Percentiles rank a stretch among this genome's conserved stretches.
These are phyloP conservation scores for Eurypyga helias DNA, from an alignment of 2,113 vertebrate species.

Conservation along the genomic window DNA sequence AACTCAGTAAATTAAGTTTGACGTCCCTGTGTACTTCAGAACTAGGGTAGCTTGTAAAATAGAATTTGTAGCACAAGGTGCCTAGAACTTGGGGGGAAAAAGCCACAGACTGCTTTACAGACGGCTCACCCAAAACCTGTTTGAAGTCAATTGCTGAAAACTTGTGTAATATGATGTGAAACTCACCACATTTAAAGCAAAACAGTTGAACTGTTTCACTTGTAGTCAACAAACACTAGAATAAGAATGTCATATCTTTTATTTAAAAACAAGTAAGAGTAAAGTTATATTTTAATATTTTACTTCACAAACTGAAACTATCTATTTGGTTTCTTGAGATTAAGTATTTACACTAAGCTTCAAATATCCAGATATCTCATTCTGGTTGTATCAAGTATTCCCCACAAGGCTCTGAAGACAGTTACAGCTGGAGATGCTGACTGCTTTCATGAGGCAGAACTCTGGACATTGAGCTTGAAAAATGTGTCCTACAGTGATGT, in stretches of 20 bases:
- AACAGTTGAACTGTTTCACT: neutral
- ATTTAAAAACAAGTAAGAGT: neutral
- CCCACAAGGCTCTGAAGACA: neutral
- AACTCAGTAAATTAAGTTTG: constrained; percentile 52
- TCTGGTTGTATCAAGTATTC: neutral
- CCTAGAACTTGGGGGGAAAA: neutral
- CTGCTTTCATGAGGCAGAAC: neutral
- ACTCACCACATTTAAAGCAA: neutral
- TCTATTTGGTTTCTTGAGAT: neutral
- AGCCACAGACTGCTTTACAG: neutral
- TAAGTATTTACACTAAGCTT: neutral
- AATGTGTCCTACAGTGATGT: neutral
- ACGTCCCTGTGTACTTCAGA: constrained; percentile 46
- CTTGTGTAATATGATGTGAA: neutral
- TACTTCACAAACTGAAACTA: neutral
- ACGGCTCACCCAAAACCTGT: neutral
- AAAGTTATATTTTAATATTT: neutral
- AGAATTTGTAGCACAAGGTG: neutral
- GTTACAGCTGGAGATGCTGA: neutral
- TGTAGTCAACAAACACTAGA: neutral
- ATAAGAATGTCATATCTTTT: neutral
- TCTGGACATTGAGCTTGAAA: neutral
- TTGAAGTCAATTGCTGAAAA: neutral
- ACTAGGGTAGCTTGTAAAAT: neutral
- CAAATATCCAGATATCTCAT: neutral